Evolutionary conservation across 2,888 invertebrate species (phyloP).

Genomic region (Andricus quercusramuli): DNA sequence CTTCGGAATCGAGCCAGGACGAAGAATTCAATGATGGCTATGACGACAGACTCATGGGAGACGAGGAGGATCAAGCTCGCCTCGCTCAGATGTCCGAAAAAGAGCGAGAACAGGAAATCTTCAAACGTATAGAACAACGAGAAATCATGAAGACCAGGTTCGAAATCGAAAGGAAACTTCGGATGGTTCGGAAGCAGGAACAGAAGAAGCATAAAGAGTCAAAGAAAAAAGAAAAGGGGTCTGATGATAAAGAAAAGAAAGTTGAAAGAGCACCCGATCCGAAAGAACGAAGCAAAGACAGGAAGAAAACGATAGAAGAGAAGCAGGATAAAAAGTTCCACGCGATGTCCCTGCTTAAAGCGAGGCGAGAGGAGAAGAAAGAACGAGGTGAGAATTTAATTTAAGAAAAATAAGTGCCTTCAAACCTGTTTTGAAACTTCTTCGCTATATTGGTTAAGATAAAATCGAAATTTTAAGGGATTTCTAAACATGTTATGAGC

Average conservation of each 20-base stretch:
- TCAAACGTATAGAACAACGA: conserved; percentile 95
- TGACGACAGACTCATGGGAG: conserved; percentile 98
- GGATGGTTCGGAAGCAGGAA: conserved; percentile 90
- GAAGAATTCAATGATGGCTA: conserved; percentile 98
- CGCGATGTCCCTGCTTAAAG: conserved; percentile 95
- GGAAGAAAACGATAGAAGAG: conserved; percentile 94
- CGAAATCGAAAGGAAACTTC: conserved; percentile 96
- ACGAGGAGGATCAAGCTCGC: conserved; percentile 94
- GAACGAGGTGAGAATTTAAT: conserved; percentile 81
- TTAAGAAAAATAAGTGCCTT: not conserved
- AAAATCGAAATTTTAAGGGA: too few species aligned
- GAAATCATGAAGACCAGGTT: conserved; percentile 96
- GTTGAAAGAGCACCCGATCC: conserved; percentile 81
- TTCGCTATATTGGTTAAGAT: too few species aligned
- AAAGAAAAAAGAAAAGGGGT: conserved; percentile 77
- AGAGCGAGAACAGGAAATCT: conserved; percentile 98
- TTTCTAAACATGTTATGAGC: too few species aligned
- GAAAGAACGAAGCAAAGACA: conserved; percentile 89
- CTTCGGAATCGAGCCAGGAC: conserved; percentile 83
- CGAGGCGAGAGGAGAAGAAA: conserved; percentile 93
- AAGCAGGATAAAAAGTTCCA: conserved; percentile 93
- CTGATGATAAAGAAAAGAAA: conserved; percentile 81
- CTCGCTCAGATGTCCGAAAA: conserved; percentile 97
- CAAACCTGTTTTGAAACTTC: too few species aligned
- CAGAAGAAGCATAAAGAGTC: conserved; percentile 81